Percentiles rank a stretch among this genome's conserved stretches.
Evolutionary conservation across 37 sponge, comb jelly and placozoan genomes (phyloP).

Genomic region (Bolinopsis microptera): DNA sequence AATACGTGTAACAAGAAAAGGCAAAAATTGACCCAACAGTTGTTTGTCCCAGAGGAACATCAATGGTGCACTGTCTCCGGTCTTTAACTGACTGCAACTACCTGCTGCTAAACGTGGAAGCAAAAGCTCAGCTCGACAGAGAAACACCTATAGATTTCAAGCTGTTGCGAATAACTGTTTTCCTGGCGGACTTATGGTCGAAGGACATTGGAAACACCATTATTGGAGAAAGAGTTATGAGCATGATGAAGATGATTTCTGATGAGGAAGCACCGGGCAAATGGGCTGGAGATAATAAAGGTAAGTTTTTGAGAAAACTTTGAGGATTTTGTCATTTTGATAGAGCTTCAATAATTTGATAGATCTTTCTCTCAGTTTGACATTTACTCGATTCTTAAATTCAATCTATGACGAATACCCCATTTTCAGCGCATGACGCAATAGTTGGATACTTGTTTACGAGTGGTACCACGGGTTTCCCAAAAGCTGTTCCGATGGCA

Average conservation of each 20-base stretch:
- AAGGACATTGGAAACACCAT: neutral
- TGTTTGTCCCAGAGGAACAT: neutral
- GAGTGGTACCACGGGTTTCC: conserved; percentile 20
- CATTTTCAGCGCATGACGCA: neutral
- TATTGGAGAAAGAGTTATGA: neutral
- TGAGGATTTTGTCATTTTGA: no score
- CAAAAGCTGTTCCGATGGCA: conserved; percentile 40
- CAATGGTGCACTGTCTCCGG: conserved; percentile 8
- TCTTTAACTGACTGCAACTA: neutral
- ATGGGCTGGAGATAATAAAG: neutral
- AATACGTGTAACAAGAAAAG: no score
- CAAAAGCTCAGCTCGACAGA: neutral
- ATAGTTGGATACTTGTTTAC: conserved; percentile 52
- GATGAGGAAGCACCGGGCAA: neutral
- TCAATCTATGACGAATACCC: no score
- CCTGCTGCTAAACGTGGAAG: neutral
- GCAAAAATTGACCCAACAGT: no score
- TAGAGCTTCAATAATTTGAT: neutral
- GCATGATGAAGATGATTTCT: neutral
- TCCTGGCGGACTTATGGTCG: neutral
- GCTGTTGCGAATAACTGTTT: neutral
- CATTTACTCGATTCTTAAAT: neutral
- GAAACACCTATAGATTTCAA: neutral
- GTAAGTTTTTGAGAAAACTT: no score
- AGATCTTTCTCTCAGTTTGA: neutral